Evolutionary conservation across 2,888 invertebrate genomes (phyloP).

Genomic region (Stomorhina lunata): DNA sequence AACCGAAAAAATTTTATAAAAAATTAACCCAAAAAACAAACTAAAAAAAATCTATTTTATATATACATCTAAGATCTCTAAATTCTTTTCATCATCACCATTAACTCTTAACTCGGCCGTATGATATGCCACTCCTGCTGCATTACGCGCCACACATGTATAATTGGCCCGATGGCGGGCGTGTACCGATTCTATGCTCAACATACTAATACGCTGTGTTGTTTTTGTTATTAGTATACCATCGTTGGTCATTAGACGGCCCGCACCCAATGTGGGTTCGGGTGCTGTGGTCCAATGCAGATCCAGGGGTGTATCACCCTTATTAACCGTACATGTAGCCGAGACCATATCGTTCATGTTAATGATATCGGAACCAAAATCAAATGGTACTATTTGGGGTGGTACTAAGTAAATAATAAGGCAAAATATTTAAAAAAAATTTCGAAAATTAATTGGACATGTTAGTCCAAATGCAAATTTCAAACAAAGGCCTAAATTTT

Average conservation of each 20-base stretch:
- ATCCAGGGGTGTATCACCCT: constrained; percentile 90
- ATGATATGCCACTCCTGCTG: constrained; percentile 85
- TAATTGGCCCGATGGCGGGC: constrained; percentile 88
- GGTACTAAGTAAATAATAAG: constrained; percentile 81
- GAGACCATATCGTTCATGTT: constrained; percentile 88
- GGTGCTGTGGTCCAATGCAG: constrained; percentile 84
- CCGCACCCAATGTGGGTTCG: constrained; percentile 81
- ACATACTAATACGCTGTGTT: constrained; percentile 84
- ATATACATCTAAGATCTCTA: neutral
- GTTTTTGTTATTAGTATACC: constrained; percentile 83
- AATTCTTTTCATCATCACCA: constrained; percentile 80
- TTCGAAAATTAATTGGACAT: neutral
- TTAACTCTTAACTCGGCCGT: constrained; percentile 87
- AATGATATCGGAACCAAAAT: constrained; percentile 88
- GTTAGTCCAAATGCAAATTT: neutral
- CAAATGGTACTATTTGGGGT: constrained; percentile 89
- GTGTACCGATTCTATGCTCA: constrained; percentile 86
- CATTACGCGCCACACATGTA: constrained; percentile 87
- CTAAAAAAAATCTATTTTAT: neutral
- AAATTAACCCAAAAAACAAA: constrained; percentile 27
- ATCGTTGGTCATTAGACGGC: constrained; percentile 81
- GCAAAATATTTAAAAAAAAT: neutral
- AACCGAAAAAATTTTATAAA: constrained; percentile 12
- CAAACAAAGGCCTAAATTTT: no score
- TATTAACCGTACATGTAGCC: constrained; percentile 86